Evolutionary conservation across 2,797 vertebrate species (phyloP), one percentile per base, ranked within the genome.

Genomic region (Protonibea diacanthus): DNA sequence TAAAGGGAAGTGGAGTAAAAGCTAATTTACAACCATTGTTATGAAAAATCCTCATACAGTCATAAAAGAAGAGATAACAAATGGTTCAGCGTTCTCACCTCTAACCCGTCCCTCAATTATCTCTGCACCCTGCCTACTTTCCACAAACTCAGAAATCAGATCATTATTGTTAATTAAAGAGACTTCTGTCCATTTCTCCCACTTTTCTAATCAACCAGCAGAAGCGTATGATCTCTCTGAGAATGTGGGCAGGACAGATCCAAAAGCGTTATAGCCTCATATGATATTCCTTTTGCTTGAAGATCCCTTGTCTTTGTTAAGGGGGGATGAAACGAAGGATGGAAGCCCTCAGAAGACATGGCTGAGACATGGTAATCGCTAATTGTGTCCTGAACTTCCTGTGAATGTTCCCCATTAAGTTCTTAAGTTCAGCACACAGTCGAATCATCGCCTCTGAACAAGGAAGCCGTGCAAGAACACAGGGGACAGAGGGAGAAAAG

Each of bases 241-340:
- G 83, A 88, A 83, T 74, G 81, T 85, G 80, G 85, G 78, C 80
- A 83, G 81, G 87, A 86, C 83, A 86, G 88, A 92, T 93, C 84
- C 77, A 78, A 85, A 89, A 87, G 87, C 86, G 88, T 92, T 90
- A 89, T 72, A 74, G 64, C 81, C 89, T 94, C 90, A 92, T 94
- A 86, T 91, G 89, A 86, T 92, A 94, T 95, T 95, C 94, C 85
- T 91, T 94, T 93, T 94, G 89, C 91, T 87, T 69, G 66, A 66
- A 91, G 83, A 88, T 86, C 81, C 87, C 75, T 80, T 29, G 81
- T 84, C 91, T 93, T 93, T 90, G 89, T 92, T 94, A 92, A 76
- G 82, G 78, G 80, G 88, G 89, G 89, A 91, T 93, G 89, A 94
- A 92, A 92, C 61, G 64, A 49, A 83, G 64, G 80, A 85, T 76